Percentiles rank a stretch among this genome's conserved stretches.
Conservation (phyloP, 1,140 invertebrate species). For the Fopius arisanus region DNA sequence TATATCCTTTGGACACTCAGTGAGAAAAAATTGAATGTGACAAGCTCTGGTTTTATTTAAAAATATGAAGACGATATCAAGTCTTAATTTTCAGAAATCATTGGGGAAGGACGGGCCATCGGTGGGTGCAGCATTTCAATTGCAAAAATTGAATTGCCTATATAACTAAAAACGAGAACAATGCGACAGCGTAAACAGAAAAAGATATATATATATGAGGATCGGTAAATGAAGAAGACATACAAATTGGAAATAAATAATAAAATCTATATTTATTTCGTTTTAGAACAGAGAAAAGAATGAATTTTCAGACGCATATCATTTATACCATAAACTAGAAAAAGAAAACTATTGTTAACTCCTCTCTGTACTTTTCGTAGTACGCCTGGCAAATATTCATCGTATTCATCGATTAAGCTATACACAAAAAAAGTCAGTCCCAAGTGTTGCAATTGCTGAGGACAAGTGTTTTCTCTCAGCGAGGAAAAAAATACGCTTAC, state of each 20-base stretch:
- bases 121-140: no score
- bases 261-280: conserved; percentile 14
- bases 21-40: no score
- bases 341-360: not conserved
- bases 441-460: not conserved
- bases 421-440: conserved; percentile 14
- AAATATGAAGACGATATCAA: no score
- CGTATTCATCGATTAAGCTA: not conserved
- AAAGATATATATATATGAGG: no score
- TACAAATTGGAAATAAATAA: not conserved
- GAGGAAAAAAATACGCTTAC: conserved; percentile 11
- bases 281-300: conserved; percentile 4
- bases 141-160: no score
- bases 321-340: not conserved
- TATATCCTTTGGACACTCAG: no score
- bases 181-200: no score
- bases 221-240: no score
- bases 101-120: no score
- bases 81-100: no score
- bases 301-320: not conserved
- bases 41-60: no score
- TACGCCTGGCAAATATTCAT: not conserved
- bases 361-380: not conserved
- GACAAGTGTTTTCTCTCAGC: not conserved
- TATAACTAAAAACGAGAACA: no score